A percentile compares a stretch with the other conserved stretches of the same genome.
Evolutionary conservation across 2,888 invertebrate species (phyloP).

Genomic region (Horisme vitalbata): DNA sequence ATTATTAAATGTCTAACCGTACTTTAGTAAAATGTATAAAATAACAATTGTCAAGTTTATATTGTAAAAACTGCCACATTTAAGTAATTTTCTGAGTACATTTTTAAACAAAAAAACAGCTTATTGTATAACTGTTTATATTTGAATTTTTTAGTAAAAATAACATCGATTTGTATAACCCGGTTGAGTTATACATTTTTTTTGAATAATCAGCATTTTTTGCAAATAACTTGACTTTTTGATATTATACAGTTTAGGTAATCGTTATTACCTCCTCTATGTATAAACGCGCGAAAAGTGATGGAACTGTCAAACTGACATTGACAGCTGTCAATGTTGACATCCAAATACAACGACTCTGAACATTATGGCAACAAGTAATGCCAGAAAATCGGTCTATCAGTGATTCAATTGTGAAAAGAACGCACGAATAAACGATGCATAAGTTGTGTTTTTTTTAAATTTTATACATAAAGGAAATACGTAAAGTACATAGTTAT

Average conservation of each 20-base stretch:
- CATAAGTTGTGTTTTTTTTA: constrained; percentile 73
- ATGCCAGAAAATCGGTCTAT: constrained; percentile 8
- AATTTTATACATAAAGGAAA: constrained; percentile 73
- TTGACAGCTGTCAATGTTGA: constrained; percentile 9
- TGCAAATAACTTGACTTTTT: background rate
- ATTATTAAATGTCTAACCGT: background rate
- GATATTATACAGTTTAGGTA: constrained; percentile 9
- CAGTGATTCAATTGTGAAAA: constrained; percentile 25
- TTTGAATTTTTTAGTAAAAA: too few relatives aligned
- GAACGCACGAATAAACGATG: constrained; percentile 62
- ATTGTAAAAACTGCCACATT: constrained; percentile 11
- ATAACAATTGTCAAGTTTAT: background rate
- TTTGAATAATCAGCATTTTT: constrained; percentile 1
- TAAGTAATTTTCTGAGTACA: constrained; percentile 2
- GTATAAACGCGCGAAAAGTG: constrained; percentile 4
- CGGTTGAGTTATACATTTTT: constrained; percentile 15
- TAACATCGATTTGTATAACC: constrained; percentile 9
- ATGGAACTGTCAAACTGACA: constrained; percentile 16
- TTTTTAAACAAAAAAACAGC: too few relatives aligned
- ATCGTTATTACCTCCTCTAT: constrained; percentile 11
- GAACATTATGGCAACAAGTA: constrained; percentile 6
- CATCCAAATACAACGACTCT: constrained; percentile 5
- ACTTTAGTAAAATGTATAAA: background rate
- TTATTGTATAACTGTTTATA: too few relatives aligned
- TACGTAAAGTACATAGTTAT: constrained; percentile 66